These are phyloP conservation scores for Labrus mixtus DNA, from an alignment of 2,113 vertebrate genomes.

Conservation along the genomic window DNA sequence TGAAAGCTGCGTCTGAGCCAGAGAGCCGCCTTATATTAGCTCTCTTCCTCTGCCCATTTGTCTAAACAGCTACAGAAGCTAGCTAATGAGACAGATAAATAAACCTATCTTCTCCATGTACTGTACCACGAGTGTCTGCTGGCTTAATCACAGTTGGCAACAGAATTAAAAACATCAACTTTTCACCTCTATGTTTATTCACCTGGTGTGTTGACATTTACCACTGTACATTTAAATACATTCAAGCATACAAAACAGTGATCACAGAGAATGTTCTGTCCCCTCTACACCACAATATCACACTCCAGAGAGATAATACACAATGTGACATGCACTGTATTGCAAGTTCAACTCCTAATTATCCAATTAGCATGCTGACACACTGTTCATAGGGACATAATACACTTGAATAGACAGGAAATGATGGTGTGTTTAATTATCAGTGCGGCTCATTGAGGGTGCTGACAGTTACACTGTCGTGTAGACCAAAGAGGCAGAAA, in stretches of 20 bases:
- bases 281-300: not conserved
- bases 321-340: not conserved
- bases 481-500: constrained; percentile 11
- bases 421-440: constrained; percentile 15
- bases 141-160: constrained; percentile 4
- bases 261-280: not conserved
- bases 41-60: constrained; percentile 12
- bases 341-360: constrained; percentile 13
- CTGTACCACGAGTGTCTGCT: constrained; percentile 25
- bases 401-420: constrained; percentile 29
- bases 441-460: constrained; percentile 12
- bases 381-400: constrained; percentile 28
- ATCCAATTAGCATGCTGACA: constrained; percentile 28
- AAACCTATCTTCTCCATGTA: constrained; percentile 7
- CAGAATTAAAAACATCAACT: constrained; percentile 16
- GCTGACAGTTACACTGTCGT: constrained; percentile 5
- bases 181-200: constrained; percentile 12
- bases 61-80: constrained; percentile 10
- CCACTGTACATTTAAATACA: not conserved
- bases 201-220: not conserved
- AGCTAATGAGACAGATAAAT: constrained; percentile 27
- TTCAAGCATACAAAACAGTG: not conserved
- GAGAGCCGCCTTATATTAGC: constrained; percentile 10
- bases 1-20: constrained; percentile 9
- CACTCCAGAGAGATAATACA: constrained; percentile 16